Base-by-base conservation (phyloP, 2,113 vertebrate genomes). In the Sarotherodon lohbergeri region DNA sequence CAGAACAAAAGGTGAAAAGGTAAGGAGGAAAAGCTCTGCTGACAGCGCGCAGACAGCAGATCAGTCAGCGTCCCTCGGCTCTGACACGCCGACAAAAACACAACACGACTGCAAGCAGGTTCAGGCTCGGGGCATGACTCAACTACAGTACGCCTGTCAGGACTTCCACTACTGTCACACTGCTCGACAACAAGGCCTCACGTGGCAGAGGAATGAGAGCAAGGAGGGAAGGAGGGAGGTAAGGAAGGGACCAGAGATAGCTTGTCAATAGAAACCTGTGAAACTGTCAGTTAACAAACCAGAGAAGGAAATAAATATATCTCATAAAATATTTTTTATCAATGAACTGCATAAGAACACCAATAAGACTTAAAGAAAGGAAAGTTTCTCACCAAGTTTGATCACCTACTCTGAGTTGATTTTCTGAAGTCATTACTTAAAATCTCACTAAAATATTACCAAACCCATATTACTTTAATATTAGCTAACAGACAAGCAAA, bases 1-100 rank as follows among this genome's bases (percentile, higher is more conserved):
- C 56, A 61, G 84, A 80, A 84, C 61, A 86, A 81, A 88, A 86
- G 83, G 83, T 55, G 63, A 80, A 56, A 36, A 66, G 78, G 66
- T 73, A 24, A 88, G 79, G 1, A 34, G 86, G 86, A 82, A 85
- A 76, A 90, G 54, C 84, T 82, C 29, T 13, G 83, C 84, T 85
- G 91, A 89, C 88, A 82, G 85, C 32, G 0, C 59, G 87, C 89
- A 82, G 91, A 89, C 82, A 87, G 87, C 46, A 54, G 87, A 90
- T 92, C 91, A 87, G 91, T 81, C 63, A 61, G 85, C 2, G 82
- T 89, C 80, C 19, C 80, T 78, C 54, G 34, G 1, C 86, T 5
- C 81, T 4, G 34, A 68, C 57, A 39, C 41, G 7, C 82, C 29
- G 82, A 89, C 80, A 43, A 84, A 57, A 66, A 85, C 86, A 54